These are phyloP conservation scores for Xylota sylvarum DNA, from an alignment of 2,888 invertebrate genomes.

Conservation along the genomic window DNA sequence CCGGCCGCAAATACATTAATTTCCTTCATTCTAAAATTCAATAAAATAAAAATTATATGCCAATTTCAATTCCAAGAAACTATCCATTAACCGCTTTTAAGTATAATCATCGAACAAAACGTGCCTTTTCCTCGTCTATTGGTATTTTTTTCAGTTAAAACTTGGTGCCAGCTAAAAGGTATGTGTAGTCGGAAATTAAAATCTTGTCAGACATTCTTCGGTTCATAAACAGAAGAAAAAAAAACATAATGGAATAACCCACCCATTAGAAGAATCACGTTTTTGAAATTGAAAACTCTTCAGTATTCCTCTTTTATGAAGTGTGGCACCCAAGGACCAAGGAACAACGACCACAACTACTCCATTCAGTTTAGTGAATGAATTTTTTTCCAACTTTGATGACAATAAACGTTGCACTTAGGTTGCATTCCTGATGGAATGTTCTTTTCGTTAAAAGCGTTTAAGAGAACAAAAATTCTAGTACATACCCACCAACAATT, in stretches of 20 bases:
- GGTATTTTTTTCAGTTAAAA: slow-evolving; percentile 7
- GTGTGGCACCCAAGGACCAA: background rate
- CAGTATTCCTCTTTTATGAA: background rate
- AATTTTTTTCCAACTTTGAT: background rate
- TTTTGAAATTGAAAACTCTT: slow-evolving; percentile 12
- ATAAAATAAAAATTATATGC: background rate
- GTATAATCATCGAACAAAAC: background rate
- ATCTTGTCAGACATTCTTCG: slow-evolving; percentile 14
- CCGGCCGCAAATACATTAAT: background rate
- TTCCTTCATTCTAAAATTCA: background rate
- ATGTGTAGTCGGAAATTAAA: slow-evolving; percentile 33
- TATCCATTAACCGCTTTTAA: background rate
- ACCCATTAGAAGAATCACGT: background rate
- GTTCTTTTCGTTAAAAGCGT: background rate
- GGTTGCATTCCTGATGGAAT: background rate
- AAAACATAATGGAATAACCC: background rate
- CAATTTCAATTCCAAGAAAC: slow-evolving; percentile 4
- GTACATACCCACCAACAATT: background rate
- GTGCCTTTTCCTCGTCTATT: background rate
- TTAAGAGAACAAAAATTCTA: background rate
- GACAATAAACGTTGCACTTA: background rate
- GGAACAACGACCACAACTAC: background rate
- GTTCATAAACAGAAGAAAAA: background rate
- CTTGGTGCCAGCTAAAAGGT: background rate
- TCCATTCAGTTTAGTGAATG: background rate